Evolutionary conservation across 2,888 invertebrate species (phyloP), one percentile per base, ranked within the genome.

Genomic region (Maniola hyperantus): DNA sequence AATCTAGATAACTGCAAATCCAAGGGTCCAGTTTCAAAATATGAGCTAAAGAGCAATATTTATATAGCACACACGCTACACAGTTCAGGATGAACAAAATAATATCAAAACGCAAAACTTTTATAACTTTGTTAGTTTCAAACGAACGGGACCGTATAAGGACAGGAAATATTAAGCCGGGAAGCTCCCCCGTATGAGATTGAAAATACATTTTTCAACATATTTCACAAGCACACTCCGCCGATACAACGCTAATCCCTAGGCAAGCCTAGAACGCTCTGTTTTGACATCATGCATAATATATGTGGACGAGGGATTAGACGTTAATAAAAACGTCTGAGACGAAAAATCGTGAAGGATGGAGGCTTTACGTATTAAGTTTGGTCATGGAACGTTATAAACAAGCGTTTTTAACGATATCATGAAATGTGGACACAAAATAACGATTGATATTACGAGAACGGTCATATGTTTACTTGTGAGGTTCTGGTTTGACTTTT

Each of bases 221-320:
- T 65, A 58, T 65, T 71, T 62, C 26, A 58, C 51, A 51, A 51
- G 60, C 46, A 57, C 44, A 54, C 55, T 51, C 51, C 64, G 66
- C 48, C 68, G 66, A 71, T 71, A 71, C 65, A 65, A 68, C 58
- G 71, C 62, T 71, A 71, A 71, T 69, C 71, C 66, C 66, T 51
- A 50, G 55, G 59, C 64, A 66, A 68, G 66, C 68, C 66, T 65
- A 65, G 71, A 65, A 68, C 62, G 69, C 64, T 66, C 64, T 71
- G 68, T 71, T 71, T 62, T 67, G 66, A 68, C 68, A 65, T 71
- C 66, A 57, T 71, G 64, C 71, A 69, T 71, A 67, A 71, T 68
- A 69, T 71, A 71, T 63, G 71, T 59, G 64, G 54, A 65, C 64
- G 62, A 61, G 53, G 68, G 71, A 71, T 71, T 71, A 71, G 59